phyloP scores from a whole-genome alignment of 2,797 vertebrate genomes.

The Halcyon badia region DNA sequence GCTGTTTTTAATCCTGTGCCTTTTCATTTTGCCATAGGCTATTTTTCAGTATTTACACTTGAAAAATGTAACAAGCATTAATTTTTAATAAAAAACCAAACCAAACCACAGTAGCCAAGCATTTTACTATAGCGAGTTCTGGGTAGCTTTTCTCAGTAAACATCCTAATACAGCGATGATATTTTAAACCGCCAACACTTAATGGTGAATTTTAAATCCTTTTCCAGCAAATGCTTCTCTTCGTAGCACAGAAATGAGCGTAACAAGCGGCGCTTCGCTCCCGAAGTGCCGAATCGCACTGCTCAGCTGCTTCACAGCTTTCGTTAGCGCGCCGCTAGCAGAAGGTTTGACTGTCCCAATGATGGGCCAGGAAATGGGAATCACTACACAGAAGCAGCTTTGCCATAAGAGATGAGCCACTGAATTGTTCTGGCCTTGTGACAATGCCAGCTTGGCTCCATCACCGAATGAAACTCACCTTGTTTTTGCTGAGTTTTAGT shows the following conservation, averaged over 20 bases:
- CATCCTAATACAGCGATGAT: background rate
- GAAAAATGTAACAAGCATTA: conserved; percentile 34
- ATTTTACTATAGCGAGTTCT: background rate
- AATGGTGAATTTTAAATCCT: background rate
- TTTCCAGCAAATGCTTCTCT: background rate
- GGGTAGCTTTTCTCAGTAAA: background rate
- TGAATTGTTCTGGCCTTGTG: background rate
- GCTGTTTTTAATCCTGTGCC: conserved; percentile 54
- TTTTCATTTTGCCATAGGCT: conserved; percentile 62
- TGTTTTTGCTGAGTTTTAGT: background rate
- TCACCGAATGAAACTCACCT: background rate
- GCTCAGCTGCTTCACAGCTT: background rate
- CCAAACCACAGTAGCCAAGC: rapidly evolving
- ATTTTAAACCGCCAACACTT: background rate
- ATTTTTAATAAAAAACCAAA: conserved; percentile 55
- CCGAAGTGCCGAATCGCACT: background rate
- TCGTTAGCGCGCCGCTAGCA: background rate
- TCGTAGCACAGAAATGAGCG: background rate
- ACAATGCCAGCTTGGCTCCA: background rate
- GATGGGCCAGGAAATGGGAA: background rate
- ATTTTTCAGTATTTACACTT: conserved; percentile 57
- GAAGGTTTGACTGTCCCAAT: background rate
- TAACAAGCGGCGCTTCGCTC: background rate
- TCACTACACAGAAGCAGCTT: background rate
- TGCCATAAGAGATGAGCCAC: background rate